phyloP scores from a whole-genome alignment of 2,113 vertebrate species.

The Coptodon rendalli region DNA sequence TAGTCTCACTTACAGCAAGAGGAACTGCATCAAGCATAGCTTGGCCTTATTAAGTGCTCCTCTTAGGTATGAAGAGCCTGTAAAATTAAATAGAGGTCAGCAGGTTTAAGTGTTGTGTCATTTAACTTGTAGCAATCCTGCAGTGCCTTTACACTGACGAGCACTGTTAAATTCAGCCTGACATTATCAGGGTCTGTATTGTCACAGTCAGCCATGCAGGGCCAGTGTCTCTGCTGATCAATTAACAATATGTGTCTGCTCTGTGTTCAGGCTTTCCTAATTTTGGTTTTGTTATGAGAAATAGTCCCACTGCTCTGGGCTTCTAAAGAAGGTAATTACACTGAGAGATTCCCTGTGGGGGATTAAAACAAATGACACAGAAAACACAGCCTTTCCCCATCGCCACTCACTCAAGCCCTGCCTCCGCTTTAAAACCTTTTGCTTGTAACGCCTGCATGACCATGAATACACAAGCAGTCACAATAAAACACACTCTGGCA shows the following conservation, averaged over 20 bases:
- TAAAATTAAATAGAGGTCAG: conserved; percentile 24
- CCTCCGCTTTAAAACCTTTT: conserved; percentile 17
- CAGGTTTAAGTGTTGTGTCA: conserved; percentile 20
- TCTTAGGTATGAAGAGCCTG: not conserved
- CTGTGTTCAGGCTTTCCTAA: conserved; percentile 13
- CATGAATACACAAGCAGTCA: conserved; percentile 30
- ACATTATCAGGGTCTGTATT: not conserved
- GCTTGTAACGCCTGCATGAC: conserved; percentile 28
- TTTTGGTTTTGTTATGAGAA: conserved; percentile 57
- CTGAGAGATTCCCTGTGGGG: conserved; percentile 48
- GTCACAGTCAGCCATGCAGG: not conserved
- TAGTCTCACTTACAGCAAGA: not conserved
- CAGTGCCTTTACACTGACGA: not conserved
- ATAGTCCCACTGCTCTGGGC: conserved; percentile 30
- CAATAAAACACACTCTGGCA: conserved; percentile 38
- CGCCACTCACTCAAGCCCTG: conserved; percentile 4
- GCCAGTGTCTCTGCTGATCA: conserved; percentile 30
- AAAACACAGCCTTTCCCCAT: conserved; percentile 32
- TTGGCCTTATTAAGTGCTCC: conserved; percentile 4
- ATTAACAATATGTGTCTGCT: conserved; percentile 28
- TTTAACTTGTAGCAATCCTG: not conserved
- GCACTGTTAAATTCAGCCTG: not conserved
- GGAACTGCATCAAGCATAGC: not conserved
- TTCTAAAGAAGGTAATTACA: conserved; percentile 67
- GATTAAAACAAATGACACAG: conserved; percentile 66